These are phyloP conservation scores for Macrostomum lignano DNA, from an alignment of 1,140 invertebrate species.

Conservation along the genomic window DNA sequence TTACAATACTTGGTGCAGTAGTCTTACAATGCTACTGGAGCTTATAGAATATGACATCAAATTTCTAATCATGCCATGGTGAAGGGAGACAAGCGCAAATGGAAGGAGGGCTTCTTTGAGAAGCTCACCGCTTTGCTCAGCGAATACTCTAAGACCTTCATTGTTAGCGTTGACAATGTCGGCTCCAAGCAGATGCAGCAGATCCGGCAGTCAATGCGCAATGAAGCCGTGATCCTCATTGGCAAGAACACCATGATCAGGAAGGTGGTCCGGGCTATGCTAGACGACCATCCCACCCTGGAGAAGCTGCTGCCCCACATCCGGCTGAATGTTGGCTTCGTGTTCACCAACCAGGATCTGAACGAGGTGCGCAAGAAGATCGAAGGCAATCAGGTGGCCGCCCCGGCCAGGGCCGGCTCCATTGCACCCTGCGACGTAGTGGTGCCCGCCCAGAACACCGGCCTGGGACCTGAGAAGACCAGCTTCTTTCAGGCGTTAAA, in stretches of 20 bases:
- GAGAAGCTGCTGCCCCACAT: conserved; percentile 82
- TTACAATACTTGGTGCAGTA: no score
- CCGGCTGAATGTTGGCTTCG: conserved; percentile 88
- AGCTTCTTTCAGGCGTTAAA: conserved; percentile 99
- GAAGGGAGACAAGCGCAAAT: no score
- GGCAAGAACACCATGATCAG: conserved; percentile 99
- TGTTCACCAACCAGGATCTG: conserved; percentile 82
- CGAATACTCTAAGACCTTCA: conserved; percentile 93
- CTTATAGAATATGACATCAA: no score
- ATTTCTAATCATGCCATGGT: no score
- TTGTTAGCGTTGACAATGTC: conserved; percentile 93
- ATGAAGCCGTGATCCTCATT: conserved; percentile 44
- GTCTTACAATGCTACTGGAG: no score
- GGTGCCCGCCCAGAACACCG: conserved; percentile 92
- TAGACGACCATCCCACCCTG: conserved; percentile 61
- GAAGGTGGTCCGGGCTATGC: conserved; percentile 79
- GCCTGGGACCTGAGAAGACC: conserved; percentile 91
- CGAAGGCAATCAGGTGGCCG: conserved; percentile 47
- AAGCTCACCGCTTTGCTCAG: no score
- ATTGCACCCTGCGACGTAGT: conserved; percentile 77
- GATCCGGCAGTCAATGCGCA: conserved; percentile 68
- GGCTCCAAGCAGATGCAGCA: conserved; percentile 99
- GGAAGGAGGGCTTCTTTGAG: no score
- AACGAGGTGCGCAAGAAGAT: conserved; percentile 70
- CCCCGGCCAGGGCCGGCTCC: conserved; percentile 78